A percentile compares a stretch with the other conserved stretches of the same genome.
Conservation (phyloP, 1,140 invertebrate species). For the Maniola jurtina region DNA sequence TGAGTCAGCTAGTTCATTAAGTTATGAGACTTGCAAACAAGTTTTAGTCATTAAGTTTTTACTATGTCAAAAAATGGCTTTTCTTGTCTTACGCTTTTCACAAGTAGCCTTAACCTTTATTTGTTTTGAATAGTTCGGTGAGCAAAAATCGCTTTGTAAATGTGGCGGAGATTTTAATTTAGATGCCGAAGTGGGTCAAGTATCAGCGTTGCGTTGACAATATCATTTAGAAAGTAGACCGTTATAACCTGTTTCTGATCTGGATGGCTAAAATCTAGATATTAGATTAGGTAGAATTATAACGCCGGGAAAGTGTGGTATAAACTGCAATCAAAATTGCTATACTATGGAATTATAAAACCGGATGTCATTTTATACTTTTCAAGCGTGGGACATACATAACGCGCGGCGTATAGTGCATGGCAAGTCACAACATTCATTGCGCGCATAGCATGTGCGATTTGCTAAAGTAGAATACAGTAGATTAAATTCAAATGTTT, state of each 20-base stretch:
- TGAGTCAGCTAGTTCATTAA: not conserved
- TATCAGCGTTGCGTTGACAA: constrained; percentile 44
- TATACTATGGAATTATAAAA: not conserved
- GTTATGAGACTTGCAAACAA: not conserved
- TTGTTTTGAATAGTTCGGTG: not conserved
- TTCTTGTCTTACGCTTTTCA: constrained; percentile 10
- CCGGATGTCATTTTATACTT: not conserved
- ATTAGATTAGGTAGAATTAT: not conserved
- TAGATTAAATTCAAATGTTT: too few species aligned
- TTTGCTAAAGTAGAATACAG: too few species aligned
- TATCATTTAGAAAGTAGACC: constrained; percentile 55
- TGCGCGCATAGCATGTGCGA: too few species aligned
- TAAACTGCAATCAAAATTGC: constrained; percentile 1
- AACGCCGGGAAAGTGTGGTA: not conserved
- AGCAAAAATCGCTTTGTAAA: constrained; percentile 7
- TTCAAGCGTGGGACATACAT: not conserved
- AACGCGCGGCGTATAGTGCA: too few species aligned
- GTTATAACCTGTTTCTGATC: constrained; percentile 44
- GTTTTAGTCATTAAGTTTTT: not conserved
- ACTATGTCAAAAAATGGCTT: not conserved
- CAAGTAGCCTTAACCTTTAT: constrained; percentile 6
- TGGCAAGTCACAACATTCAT: too few species aligned
- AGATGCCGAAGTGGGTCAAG: constrained; percentile 47
- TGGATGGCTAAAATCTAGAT: constrained; percentile 14
- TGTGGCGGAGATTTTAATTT: constrained; percentile 16